These are phyloP conservation scores for Pavo muticus DNA, from an alignment of 2,113 vertebrate genomes.

Conservation along the genomic window DNA sequence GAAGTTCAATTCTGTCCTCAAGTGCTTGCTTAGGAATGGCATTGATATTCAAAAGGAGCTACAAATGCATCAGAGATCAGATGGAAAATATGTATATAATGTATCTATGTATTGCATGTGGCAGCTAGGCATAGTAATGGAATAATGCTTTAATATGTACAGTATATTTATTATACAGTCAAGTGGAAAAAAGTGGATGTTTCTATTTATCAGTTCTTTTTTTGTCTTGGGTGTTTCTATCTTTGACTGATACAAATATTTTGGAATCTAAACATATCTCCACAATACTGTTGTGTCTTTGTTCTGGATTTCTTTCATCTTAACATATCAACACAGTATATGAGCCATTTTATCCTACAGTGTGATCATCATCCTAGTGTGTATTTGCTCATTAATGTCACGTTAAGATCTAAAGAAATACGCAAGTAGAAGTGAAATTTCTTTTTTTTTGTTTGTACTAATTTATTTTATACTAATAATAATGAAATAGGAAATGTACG, in stretches of 20 bases:
- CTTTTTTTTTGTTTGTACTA: constrained; percentile 4
- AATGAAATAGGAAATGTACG: constrained; percentile 21
- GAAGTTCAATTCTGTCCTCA: constrained; percentile 13
- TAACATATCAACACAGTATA: constrained; percentile 76
- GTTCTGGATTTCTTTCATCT: constrained; percentile 80
- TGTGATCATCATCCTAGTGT: constrained; percentile 65
- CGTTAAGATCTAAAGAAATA: constrained; percentile 63
- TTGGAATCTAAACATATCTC: constrained; percentile 77
- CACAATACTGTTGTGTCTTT: constrained; percentile 76
- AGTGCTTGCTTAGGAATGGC: background rate
- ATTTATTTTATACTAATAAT: constrained; percentile 38
- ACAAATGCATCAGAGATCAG: constrained; percentile 6
- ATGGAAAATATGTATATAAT: constrained; percentile 45
- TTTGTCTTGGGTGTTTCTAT: constrained; percentile 70
- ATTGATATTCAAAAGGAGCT: constrained; percentile 16
- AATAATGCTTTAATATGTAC: constrained; percentile 53
- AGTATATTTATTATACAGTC: constrained; percentile 46
- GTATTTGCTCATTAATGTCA: constrained; percentile 70
- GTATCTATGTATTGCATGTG: background rate
- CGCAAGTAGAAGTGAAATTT: background rate
- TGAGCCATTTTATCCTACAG: constrained; percentile 59
- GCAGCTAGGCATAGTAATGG: constrained; percentile 25
- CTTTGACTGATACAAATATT: constrained; percentile 80
- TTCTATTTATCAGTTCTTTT: constrained; percentile 68
- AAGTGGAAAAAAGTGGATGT: constrained; percentile 44